Base-by-base conservation (phyloP, 2,797 vertebrate species). In the Forpus xanthops region DNA sequence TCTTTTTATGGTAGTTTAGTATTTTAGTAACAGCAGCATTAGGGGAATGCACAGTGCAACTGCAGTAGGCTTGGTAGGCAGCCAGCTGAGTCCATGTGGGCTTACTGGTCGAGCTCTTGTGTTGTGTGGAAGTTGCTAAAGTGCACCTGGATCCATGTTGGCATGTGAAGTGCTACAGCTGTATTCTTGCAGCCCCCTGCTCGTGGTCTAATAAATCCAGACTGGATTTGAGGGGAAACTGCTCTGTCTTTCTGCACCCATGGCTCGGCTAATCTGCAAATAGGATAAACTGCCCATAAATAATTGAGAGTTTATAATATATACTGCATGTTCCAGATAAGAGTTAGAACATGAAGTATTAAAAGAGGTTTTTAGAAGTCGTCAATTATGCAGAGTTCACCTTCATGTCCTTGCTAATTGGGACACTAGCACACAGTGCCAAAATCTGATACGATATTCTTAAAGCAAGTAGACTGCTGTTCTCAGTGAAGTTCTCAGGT, bases 241-340 rank as follows among this genome's bases (percentile, higher is more conserved):
- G 1, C 62, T 77, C 35, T 49, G 56, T 88, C 47, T 76, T 45
- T 71, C 49, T 89, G 61, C 56, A 37, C 68, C 39, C 37, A 4
- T 72, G 42, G 53, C 70, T 88, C 58, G 16, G 68, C 75, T 94
- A 93, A 93, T 90, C 87, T 90, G 85, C 87, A 93, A 72, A 84
- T 65, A 87, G 85, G 91, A 91, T 86, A 84, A 93, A 94, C 83
- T 50, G 33, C 31, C 83, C 70, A 76, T 89, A 91, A 94, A 93
- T 94, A 90, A 89, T 53, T n/a, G 58, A 73, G 73, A 62, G 66
- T 92, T 95, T 81, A 62, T 65, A 76, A 24, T 89, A 73, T 17
- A 39, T 21, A 35, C 50, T 92, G 76, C 12, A 2, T 81, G 50
- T 78, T 95, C 87, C 78, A 70, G 82, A 64, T 91, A 91, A 72